Percentiles rank a stretch among this genome's conserved stretches.
Conservation (phyloP, 1,140 invertebrate genomes). For the Euura saliciscinereae region DNA sequence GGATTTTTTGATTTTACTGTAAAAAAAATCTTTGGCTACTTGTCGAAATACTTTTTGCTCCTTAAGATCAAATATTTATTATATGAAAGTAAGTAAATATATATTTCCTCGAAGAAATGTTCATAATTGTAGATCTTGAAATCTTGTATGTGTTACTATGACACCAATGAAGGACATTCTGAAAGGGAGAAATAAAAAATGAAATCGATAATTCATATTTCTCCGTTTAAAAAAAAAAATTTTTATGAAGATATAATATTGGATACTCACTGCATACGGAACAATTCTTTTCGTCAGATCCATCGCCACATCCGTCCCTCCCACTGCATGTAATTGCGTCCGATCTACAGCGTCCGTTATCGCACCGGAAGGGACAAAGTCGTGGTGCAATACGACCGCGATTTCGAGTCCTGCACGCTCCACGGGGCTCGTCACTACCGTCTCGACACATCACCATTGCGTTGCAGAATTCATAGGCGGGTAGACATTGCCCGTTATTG, state of each 20-base stretch:
- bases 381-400: constrained; percentile 41
- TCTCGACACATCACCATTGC: constrained; percentile 84
- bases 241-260: constrained; percentile 13
- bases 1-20: background rate
- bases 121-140: no score
- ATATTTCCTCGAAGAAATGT: no score
- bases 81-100: no score
- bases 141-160: constrained; percentile 7
- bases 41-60: background rate
- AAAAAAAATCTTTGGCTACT: background rate
- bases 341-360: constrained; percentile 84
- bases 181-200: constrained; percentile 33
- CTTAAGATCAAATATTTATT: no score
- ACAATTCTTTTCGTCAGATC: constrained; percentile 83
- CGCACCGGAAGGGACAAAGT: constrained; percentile 79
- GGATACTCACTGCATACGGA: constrained; percentile 82
- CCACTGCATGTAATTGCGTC: constrained; percentile 87
- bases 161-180: constrained; percentile 63
- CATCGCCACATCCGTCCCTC: constrained; percentile 88
- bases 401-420: constrained; percentile 68
- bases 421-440: constrained; percentile 81
- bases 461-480: constrained; percentile 90
- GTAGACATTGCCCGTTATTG: constrained; percentile 81
- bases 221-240: constrained; percentile 22
- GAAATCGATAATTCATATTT: background rate